Evolutionary conservation across 2,797 vertebrate genomes (phyloP), one percentile per base, ranked within the genome.

Genomic region (Bufotes viridis): DNA sequence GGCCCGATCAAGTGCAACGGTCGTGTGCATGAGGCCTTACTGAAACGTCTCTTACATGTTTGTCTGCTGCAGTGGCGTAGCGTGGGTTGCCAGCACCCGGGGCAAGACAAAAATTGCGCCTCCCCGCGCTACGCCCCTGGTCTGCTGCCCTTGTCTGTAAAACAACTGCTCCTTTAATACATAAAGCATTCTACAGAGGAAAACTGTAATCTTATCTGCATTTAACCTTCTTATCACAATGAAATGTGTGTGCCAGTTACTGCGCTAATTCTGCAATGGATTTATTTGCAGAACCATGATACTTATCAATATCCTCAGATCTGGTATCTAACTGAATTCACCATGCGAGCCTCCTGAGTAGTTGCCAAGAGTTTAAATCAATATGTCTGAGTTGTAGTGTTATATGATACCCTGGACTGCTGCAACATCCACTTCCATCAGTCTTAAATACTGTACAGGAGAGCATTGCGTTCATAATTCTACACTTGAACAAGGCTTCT

Each of bases 301-400:
- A 84, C 82, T 84, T 84, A 84, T 84, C 82, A 75, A 84, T 76
- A 58, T 84, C 82, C 82, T 84, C 70, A 84, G 57, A 84, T 60
- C 58, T 49, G 57, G 55, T 84, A 84, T 84, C 82, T 84, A 76
- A 84, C 82, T 84, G 82, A 75, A 76, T 76, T 84, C 70, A 17
- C 69, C 82, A 84, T 84, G 82, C 63, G 82, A 58, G 20, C 70
- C 60, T 84, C 29, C 57, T 76, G 70, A 18, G 22, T 34, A 24
- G 34, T 63, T 84, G 70, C 82, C 82, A 84, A 84, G 34, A 34
- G 26, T 84, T 84, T 76, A 84, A 84, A 76, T 84, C 82, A 84
- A 84, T 84, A 84, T 75, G 20, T 84, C 29, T 76, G 6, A 81
- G 70, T 60, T 42, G 22, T 18, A 34, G 22, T 69, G 72, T 58